These are phyloP conservation scores for Drosophila neonasuta DNA, from an alignment of 2,888 invertebrate species.

Conservation along the genomic window DNA sequence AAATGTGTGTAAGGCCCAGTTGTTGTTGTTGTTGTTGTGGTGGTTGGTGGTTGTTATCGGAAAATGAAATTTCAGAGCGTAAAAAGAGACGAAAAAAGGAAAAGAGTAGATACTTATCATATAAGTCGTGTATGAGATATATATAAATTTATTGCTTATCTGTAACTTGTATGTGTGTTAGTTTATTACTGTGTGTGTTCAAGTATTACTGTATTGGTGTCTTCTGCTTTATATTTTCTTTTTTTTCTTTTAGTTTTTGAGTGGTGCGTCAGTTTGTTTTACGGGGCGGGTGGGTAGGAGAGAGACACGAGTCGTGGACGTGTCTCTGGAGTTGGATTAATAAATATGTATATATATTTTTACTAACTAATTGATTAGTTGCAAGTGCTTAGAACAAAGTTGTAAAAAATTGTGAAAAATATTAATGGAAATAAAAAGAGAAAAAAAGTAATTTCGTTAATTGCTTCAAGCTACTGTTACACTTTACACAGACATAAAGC, in stretches of 20 bases:
- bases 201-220: not conserved
- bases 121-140: conserved; percentile 76
- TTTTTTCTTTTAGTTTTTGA: conserved; percentile 4
- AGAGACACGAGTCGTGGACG: conserved; percentile 20
- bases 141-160: conserved; percentile 59
- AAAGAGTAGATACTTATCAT: conserved; percentile 78
- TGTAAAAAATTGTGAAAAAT: not conserved
- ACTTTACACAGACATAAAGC: conserved; percentile 24
- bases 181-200: conserved; percentile 9
- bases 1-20: conserved; percentile 53
- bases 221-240: conserved; percentile 21
- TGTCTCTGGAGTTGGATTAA: conserved; percentile 12
- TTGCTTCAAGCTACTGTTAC: conserved; percentile 14
- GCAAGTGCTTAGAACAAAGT: conserved; percentile 8
- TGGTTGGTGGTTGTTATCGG: conserved; percentile 61
- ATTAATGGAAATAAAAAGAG: not conserved
- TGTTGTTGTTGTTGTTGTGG: conserved; percentile 36
- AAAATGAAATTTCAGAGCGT: conserved; percentile 78
- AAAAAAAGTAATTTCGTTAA: conserved; percentile 5
- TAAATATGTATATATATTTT: conserved; percentile 8
- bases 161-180: conserved; percentile 41
- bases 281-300: not conserved
- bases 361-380: conserved; percentile 14
- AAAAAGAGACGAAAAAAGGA: conserved; percentile 78
- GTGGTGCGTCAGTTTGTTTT: conserved; percentile 49